Evolutionary conservation across 1,140 invertebrate species (phyloP).

Genomic region (Bemisia tabaci): DNA sequence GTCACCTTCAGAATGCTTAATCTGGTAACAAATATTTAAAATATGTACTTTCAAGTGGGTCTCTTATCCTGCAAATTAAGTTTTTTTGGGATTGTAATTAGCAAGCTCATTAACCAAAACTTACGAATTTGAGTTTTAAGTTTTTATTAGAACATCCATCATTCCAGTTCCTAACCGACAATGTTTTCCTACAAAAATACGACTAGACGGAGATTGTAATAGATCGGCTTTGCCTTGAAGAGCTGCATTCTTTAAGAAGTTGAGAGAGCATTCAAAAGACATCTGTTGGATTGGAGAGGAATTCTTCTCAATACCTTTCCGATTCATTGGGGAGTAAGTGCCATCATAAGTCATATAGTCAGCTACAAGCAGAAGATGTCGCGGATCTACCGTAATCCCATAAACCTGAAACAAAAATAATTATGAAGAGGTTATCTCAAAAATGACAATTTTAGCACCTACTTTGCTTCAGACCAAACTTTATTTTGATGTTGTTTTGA

Average conservation of each 20-base stretch:
- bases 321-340: conserved; percentile 72
- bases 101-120: no score
- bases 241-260: conserved; percentile 67
- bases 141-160: conserved; percentile 3
- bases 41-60: no score
- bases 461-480: no score
- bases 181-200: conserved; percentile 73
- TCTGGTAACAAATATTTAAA: no score
- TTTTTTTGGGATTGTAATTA: no score
- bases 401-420: conserved; percentile 51
- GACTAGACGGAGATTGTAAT: conserved; percentile 73
- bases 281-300: conserved; percentile 93
- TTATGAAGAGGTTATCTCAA: no score
- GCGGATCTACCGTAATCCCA: conserved; percentile 84
- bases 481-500: no score
- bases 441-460: conserved; percentile 9
- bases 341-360: conserved; percentile 98
- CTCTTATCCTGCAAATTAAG: no score
- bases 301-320: conserved; percentile 73
- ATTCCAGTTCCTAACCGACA: conserved; percentile 69
- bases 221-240: conserved; percentile 51
- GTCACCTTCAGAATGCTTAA: no score
- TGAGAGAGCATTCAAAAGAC: conserved; percentile 88
- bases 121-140: no score
- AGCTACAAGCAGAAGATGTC: conserved; percentile 84